A percentile compares a stretch with the other conserved stretches of the same genome.
Conservation (phyloP, 92 coral and sea anemone genomes). For the Plumapathes pennacea region DNA sequence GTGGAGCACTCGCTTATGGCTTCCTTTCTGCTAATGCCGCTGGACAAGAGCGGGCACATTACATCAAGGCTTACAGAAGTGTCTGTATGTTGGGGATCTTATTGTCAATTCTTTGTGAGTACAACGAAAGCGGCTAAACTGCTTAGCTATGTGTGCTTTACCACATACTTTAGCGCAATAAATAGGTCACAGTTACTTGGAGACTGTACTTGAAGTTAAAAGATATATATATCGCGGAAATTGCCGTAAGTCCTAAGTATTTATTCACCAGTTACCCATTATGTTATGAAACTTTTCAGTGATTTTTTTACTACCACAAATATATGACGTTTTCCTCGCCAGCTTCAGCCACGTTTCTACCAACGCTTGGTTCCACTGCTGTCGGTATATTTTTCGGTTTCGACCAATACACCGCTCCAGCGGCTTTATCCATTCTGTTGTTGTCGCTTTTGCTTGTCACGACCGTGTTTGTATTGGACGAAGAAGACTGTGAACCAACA, state of each 20-base stretch:
- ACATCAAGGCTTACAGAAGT: constrained; percentile 4
- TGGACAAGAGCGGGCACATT: not conserved
- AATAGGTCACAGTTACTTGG: too few relatives aligned
- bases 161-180: too few relatives aligned
- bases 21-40: constrained; percentile 8
- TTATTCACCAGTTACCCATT: too few relatives aligned
- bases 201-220: not conserved
- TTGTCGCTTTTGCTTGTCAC: not conserved
- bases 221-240: not conserved
- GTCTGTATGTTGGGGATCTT: constrained; percentile 2
- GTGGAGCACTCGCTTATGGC: constrained; percentile 5
- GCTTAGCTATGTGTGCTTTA: not conserved
- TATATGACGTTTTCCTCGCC: not conserved
- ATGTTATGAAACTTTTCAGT: too few relatives aligned
- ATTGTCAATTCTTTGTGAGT: constrained; percentile 1
- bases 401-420: constrained; percentile 6
- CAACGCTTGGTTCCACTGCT: constrained; percentile 3
- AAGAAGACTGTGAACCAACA: not conserved
- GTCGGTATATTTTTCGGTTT: not conserved
- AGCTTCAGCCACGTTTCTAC: constrained; percentile 21
- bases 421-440: constrained; percentile 1
- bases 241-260: not conserved
- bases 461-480: constrained; percentile 3
- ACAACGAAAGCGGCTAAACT: not conserved
- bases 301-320: too few relatives aligned